phyloP scores from a whole-genome alignment of 2,113 vertebrate genomes.

The Sprattus sprattus region DNA sequence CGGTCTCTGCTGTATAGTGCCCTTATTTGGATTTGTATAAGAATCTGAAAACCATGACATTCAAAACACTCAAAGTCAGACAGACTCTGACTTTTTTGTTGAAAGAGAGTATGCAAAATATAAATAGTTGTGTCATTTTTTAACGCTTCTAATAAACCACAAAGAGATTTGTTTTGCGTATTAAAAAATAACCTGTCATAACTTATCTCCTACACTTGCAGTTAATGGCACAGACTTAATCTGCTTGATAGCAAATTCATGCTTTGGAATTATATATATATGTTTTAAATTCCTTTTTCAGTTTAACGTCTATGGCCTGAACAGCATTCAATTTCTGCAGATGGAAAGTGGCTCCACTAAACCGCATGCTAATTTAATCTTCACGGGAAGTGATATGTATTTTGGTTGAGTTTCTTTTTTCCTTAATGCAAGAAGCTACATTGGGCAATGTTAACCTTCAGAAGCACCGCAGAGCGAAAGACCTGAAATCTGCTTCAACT shows the following conservation, averaged over 20 bases:
- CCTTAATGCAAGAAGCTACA: slow-evolving; percentile 51
- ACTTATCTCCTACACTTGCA: slow-evolving; percentile 40
- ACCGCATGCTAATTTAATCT: slow-evolving; percentile 60
- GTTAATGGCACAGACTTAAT: slow-evolving; percentile 44
- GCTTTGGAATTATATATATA: slow-evolving; percentile 45
- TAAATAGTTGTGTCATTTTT: slow-evolving; percentile 34
- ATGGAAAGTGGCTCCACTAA: slow-evolving; percentile 47
- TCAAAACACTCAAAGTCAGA: slow-evolving; percentile 43
- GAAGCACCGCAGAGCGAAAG: slow-evolving; percentile 42
- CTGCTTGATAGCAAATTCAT: slow-evolving; percentile 41
- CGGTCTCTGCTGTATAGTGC: slow-evolving; percentile 35
- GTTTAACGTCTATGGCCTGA: slow-evolving; percentile 35
- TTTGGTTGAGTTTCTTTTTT: slow-evolving; percentile 46
- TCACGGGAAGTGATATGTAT: slow-evolving; percentile 42
- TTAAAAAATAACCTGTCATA: slow-evolving; percentile 41
- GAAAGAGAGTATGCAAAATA: slow-evolving; percentile 19
- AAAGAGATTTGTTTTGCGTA: slow-evolving; percentile 31
- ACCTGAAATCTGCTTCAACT: slow-evolving; percentile 49
- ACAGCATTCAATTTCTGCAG: slow-evolving; percentile 45
- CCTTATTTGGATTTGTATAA: slow-evolving; percentile 30
- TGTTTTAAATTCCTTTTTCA: slow-evolving; percentile 9
- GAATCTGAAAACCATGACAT: slow-evolving; percentile 41
- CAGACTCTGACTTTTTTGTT: slow-evolving; percentile 21
- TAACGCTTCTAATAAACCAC: slow-evolving; percentile 38
- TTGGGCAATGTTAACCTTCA: slow-evolving; percentile 44